Evolutionary conservation across 2,113 vertebrate genomes (phyloP).

Genomic region (Pseudopipra pipra): DNA sequence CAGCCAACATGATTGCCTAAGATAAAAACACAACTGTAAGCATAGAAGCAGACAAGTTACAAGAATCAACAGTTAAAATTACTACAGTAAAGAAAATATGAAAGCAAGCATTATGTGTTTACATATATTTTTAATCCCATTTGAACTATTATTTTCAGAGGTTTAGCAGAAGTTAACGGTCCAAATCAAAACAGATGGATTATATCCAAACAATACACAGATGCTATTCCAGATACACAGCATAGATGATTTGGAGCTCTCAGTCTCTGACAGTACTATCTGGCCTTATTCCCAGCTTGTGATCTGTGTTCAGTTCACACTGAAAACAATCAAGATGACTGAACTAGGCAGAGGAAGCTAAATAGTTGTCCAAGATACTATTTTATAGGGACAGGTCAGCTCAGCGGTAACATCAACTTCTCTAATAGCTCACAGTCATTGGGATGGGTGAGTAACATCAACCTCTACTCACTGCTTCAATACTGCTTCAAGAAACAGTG

Average conservation of each 20-base stretch:
- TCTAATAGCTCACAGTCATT: background rate
- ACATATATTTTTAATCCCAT: background rate
- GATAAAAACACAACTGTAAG: slow-evolving; percentile 14
- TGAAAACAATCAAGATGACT: background rate
- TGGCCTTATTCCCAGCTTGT: background rate
- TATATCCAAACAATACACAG: background rate
- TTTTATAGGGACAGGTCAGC: background rate
- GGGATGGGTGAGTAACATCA: background rate
- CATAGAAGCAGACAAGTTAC: background rate
- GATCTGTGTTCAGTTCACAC: background rate
- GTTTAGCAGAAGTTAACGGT: background rate
- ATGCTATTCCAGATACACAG: background rate
- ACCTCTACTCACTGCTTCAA: background rate
- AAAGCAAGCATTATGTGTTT: background rate
- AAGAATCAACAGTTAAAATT: background rate
- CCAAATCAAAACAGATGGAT: background rate
- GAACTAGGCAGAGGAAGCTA: background rate
- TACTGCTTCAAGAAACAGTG: background rate
- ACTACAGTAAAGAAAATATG: background rate
- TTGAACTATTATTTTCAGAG: background rate
- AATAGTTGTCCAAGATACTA: background rate
- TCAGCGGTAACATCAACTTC: background rate
- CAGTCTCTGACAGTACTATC: background rate
- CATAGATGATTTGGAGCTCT: background rate
- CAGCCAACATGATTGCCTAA: slow-evolving; percentile 94